phyloP scores from a whole-genome alignment of 2,113 vertebrate species.

The Spea bombifrons region DNA sequence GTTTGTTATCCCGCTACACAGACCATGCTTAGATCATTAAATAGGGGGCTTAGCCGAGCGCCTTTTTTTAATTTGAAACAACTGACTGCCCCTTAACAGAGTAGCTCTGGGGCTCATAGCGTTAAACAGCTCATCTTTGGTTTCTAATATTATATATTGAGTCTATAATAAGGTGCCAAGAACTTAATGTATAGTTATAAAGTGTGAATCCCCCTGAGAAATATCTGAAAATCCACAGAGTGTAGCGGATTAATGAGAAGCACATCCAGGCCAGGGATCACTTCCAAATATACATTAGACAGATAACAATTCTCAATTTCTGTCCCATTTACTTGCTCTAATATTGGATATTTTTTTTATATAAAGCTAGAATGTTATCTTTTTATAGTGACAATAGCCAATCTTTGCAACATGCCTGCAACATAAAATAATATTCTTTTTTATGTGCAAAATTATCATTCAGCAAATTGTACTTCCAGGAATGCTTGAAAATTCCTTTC shows the following conservation, averaged over 20 bases:
- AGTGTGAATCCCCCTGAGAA: slow-evolving; percentile 18
- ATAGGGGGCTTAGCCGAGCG: neutral
- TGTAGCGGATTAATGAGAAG: slow-evolving; percentile 6
- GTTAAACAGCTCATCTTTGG: neutral
- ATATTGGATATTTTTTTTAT: too few species aligned
- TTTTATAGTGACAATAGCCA: too few species aligned
- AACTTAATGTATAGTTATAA: slow-evolving; percentile 19
- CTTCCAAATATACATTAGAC: neutral
- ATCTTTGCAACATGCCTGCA: too few species aligned
- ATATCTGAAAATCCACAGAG: neutral
- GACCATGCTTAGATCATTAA: neutral
- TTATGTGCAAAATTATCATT: too few species aligned
- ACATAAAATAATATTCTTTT: too few species aligned
- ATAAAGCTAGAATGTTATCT: too few species aligned
- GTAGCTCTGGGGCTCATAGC: neutral
- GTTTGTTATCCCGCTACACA: too few species aligned
- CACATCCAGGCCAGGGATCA: neutral
- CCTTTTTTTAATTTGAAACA: too few species aligned
- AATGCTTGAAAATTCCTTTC: too few species aligned
- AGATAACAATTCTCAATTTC: neutral
- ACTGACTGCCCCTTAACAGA: too few species aligned
- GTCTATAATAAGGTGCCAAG: neutral
- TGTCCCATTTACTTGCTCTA: neutral
- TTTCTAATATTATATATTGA: neutral
- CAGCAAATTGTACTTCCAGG: too few species aligned